Evolutionary conservation across 2,113 vertebrate species (phyloP), one percentile per base, ranked within the genome.

Genomic region (Diphyllodes magnificus): DNA sequence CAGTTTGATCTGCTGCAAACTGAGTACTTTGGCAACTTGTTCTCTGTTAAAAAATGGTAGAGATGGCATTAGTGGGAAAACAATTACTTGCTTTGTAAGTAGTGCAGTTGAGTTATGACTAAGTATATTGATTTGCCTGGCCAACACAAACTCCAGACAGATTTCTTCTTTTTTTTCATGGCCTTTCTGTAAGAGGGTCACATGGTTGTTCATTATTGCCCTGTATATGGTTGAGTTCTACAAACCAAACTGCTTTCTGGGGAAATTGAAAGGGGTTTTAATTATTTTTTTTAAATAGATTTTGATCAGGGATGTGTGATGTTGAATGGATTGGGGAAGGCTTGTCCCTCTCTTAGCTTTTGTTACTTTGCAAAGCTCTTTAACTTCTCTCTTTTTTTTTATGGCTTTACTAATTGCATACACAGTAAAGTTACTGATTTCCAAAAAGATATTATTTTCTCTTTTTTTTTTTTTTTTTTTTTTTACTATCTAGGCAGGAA

Each of bases 81-180:
- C 93, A 96, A 49, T 96, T 82, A 61, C 91, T 91, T 71, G 82
- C 97, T 97, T 97, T 97, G 92, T 98, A 75, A 87, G 88, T 70
- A 51, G 39, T 81, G 65, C n/a, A 80, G 56, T 45, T 90, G 76
- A 93, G 50, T 86, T 91, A 92, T 95, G 95, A 95, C 80, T 93
- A 54, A 95, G 64, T 89, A 31, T 65, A 85, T 96, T 95, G 90
- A 95, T 95, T 95, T 96, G 76, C 63, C 37, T 59, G 57, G 93
- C 93, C 95, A 96, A 51, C 79, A 28, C 76, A 94, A 94, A 96
- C 92, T 96, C 64, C 81, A 91, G 90, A 64, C 37, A 37, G 66
- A 61, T 49, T 63, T 88, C 33, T 57, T 60, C 25, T 56, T 73
- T 56, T 84, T 80, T 91, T 64, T 30, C 45, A 1, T 79, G 70